A percentile compares a stretch with the other conserved stretches of the same genome.
Conservation (phyloP, 2,113 vertebrate genomes). For the Oncorhynchus masou region DNA sequence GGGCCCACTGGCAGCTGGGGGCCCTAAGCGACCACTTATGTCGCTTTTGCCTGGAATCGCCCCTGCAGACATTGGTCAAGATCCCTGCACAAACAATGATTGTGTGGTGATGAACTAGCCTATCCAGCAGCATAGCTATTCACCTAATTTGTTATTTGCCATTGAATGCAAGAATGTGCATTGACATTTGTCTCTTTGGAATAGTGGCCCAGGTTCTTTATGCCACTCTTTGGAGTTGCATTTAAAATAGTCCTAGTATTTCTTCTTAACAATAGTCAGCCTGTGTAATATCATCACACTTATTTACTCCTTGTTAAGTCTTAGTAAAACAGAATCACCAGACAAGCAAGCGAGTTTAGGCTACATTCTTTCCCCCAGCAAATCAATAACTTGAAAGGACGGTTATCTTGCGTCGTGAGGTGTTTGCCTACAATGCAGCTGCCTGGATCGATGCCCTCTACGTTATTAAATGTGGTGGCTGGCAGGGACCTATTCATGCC, state of each 20-base stretch:
- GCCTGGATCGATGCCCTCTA: background rate
- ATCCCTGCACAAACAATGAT: background rate
- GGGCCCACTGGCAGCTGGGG: no score
- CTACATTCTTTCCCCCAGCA: background rate
- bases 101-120: background rate
- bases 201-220: background rate
- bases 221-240: background rate
- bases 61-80: background rate
- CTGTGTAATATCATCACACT: background rate
- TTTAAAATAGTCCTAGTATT: background rate
- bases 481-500: slow-evolving; percentile 46
- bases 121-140: background rate
- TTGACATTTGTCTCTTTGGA: background rate
- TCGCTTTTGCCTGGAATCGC: no score
- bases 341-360: background rate
- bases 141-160: background rate
- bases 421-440: background rate
- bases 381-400: background rate
- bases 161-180: background rate
- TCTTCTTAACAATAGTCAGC: background rate
- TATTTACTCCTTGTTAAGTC: background rate
- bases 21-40: no score
- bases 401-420: background rate
- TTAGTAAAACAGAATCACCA: background rate
- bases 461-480: background rate